phyloP scores from a whole-genome alignment of 2,113 vertebrate genomes.

The Megatriorchis doriae region DNA sequence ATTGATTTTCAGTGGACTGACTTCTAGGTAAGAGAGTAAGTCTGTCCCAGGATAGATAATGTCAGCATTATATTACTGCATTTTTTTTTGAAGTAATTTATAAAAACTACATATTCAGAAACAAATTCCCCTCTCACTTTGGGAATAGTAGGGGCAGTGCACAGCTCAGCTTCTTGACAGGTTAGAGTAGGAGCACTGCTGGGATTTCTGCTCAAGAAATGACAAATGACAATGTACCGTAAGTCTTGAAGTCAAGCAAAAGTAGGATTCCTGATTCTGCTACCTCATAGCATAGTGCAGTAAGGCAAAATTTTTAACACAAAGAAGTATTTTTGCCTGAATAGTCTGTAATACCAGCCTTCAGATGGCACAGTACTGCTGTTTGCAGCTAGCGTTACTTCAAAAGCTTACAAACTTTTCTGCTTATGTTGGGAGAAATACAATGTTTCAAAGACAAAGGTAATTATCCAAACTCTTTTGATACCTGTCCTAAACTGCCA shows the following conservation, averaged over 20 bases:
- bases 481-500: not conserved
- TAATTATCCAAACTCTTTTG: not conserved
- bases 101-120: not conserved
- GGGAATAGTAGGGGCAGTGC: not conserved
- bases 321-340: not conserved
- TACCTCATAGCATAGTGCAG: not conserved
- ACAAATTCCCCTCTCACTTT: not conserved
- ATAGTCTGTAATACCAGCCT: not conserved
- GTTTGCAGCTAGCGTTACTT: not conserved
- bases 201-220: not conserved
- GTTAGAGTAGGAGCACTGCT: not conserved
- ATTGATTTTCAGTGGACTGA: not conserved
- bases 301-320: not conserved
- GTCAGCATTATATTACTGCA: not conserved
- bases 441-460: not conserved
- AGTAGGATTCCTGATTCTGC: not conserved
- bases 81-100: not conserved
- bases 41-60: not conserved
- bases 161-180: not conserved
- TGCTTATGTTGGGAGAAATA: not conserved
- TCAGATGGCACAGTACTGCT: not conserved
- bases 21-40: not conserved
- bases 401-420: not conserved
- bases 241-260: not conserved
- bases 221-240: not conserved